Conservation (phyloP, 2,888 invertebrate species). For the Emmelina monodactyla region DNA sequence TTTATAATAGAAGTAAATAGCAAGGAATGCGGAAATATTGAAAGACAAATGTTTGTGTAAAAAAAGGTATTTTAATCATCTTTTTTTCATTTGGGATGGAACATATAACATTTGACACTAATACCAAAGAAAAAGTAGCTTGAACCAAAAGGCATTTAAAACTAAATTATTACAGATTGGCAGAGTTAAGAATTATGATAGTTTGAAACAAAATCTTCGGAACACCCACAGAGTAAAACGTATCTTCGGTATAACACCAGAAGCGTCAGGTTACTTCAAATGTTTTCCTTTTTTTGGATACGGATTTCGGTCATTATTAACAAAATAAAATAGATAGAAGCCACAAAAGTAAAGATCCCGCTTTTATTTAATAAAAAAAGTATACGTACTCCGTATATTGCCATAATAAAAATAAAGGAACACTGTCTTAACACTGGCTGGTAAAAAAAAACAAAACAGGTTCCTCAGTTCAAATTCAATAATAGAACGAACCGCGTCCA, state of each 20-base stretch:
- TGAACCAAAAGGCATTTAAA: not conserved
- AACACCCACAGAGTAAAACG: constrained; percentile 19
- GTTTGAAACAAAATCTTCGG: constrained; percentile 8
- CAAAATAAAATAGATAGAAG: constrained; percentile 10
- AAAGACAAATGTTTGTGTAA: no score
- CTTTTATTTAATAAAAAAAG: not conserved
- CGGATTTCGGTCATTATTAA: no score
- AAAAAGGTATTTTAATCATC: no score
- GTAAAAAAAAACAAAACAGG: not conserved
- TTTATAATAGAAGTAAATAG: no score
- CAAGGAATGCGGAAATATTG: no score
- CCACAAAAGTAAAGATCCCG: no score
- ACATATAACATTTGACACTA: not conserved
- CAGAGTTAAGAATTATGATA: not conserved
- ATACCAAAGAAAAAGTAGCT: not conserved
- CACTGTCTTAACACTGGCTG: not conserved
- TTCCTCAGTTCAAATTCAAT: no score
- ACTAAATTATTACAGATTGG: not conserved
- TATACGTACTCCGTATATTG: not conserved
- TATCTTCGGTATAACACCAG: constrained; percentile 16
- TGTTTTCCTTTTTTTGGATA: constrained; percentile 14
- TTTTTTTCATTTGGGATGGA: not conserved
- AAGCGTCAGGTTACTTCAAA: constrained; percentile 17
- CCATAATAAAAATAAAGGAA: not conserved
- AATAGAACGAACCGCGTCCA: no score